A percentile compares a stretch with the other conserved stretches of the same genome.
These are phyloP conservation scores for Thalassoma bifasciatum DNA, from an alignment of 2,113 vertebrate species.

Conservation along the genomic window DNA sequence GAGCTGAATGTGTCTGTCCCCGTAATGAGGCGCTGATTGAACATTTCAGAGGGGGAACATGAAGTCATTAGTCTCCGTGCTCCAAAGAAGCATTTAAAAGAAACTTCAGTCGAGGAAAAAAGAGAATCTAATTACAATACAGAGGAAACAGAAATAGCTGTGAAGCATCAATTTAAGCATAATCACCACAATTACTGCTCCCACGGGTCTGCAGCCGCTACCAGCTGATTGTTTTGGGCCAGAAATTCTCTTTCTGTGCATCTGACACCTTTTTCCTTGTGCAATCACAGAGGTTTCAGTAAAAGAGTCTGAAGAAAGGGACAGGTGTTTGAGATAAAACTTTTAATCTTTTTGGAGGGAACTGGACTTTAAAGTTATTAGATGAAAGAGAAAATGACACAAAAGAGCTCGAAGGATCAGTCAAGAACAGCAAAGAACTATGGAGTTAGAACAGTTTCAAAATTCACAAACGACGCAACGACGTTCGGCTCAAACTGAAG, in stretches of 20 bases:
- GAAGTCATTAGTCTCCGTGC: constrained; percentile 75
- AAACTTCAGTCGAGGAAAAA: constrained; percentile 61
- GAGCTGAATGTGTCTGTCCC: constrained; percentile 67
- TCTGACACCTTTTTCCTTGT: constrained; percentile 35
- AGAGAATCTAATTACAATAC: constrained; percentile 77
- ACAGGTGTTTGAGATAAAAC: too few relatives aligned
- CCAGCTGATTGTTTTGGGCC: constrained; percentile 60
- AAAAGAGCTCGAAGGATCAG: too few relatives aligned
- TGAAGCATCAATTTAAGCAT: constrained; percentile 76
- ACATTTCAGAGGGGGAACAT: constrained; percentile 79
- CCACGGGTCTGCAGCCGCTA: constrained; percentile 52
- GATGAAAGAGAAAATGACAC: too few relatives aligned
- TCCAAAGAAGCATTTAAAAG: constrained; percentile 74
- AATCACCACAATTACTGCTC: constrained; percentile 78
- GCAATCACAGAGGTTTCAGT: neutral
- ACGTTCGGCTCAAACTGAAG: too few relatives aligned
- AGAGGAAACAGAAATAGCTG: constrained; percentile 73
- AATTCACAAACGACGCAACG: too few relatives aligned
- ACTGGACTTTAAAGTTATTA: too few relatives aligned
- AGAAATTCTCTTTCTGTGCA: constrained; percentile 42
- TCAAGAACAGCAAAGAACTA: too few relatives aligned
- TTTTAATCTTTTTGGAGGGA: too few relatives aligned
- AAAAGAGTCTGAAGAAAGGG: neutral
- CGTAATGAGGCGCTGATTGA: constrained; percentile 80
- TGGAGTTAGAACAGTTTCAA: too few relatives aligned